These are phyloP conservation scores for Incurvaria masculella DNA, from an alignment of 2,888 invertebrate species.

Conservation along the genomic window DNA sequence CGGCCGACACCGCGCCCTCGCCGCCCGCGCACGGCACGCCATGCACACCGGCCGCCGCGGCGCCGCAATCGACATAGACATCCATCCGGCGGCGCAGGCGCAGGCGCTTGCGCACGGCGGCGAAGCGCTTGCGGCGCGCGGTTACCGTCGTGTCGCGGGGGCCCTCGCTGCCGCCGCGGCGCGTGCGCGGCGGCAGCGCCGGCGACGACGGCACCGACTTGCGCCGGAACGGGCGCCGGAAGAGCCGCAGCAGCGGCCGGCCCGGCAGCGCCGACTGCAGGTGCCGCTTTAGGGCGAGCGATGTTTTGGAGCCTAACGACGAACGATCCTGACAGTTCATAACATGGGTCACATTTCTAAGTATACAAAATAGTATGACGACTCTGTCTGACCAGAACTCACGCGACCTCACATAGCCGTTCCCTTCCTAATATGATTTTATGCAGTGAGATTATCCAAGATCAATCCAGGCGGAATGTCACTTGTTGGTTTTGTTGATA, in stretches of 20 bases:
- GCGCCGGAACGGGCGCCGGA: constrained; percentile 65
- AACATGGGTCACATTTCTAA: too few relatives aligned
- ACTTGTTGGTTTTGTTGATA: too few relatives aligned
- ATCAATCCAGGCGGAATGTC: too few relatives aligned
- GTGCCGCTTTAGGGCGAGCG: constrained; percentile 49
- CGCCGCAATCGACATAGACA: constrained; percentile 49
- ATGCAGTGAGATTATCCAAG: too few relatives aligned
- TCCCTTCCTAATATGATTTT: too few relatives aligned
- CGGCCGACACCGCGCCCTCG: constrained; percentile 21
- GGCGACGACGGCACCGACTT: constrained; percentile 66
- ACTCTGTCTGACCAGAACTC: too few relatives aligned
- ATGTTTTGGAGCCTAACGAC: constrained; percentile 51
- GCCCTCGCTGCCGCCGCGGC: constrained; percentile 49
- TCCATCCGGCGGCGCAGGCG: constrained; percentile 44
- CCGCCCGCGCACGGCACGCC: constrained; percentile 24
- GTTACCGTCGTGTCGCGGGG: constrained; percentile 45
- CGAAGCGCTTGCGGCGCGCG: constrained; percentile 41
- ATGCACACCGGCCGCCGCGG: constrained; percentile 17
- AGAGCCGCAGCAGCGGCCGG: constrained; percentile 60
- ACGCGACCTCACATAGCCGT: too few relatives aligned
- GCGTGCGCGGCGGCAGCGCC: constrained; percentile 55
- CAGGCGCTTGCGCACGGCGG: constrained; percentile 24
- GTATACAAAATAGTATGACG: too few relatives aligned
- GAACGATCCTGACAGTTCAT: constrained; percentile 44
- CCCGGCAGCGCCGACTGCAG: constrained; percentile 56